Conservation (phyloP, 2,888 invertebrate species). For the Linnaemya vulpina region DNA sequence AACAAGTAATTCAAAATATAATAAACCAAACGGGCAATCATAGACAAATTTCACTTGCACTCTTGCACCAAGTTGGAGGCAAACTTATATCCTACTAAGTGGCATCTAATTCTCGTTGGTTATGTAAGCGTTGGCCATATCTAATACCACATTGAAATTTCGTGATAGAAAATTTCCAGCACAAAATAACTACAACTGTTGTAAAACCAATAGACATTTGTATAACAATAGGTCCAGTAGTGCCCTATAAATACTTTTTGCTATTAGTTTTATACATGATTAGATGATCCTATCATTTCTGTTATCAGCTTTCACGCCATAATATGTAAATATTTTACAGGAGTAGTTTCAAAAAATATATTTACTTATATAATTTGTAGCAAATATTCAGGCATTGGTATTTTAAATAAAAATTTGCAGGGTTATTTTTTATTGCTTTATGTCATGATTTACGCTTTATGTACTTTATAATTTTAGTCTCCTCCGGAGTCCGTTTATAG, state of each 20-base stretch:
- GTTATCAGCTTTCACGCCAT: neutral
- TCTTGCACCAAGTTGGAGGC: too few relatives aligned
- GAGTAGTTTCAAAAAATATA: neutral
- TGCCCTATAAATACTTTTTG: neutral
- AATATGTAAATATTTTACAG: neutral
- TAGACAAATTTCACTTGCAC: too few relatives aligned
- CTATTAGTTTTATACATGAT: neutral
- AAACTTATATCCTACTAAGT: too few relatives aligned
- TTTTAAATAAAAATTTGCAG: neutral
- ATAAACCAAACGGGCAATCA: too few relatives aligned
- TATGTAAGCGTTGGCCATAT: too few relatives aligned
- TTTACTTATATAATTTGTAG: neutral
- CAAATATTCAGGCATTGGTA: neutral
- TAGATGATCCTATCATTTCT: neutral
- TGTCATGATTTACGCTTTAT: neutral
- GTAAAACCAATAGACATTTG: too few relatives aligned
- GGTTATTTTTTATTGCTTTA: neutral
- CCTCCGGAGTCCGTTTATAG: neutral
- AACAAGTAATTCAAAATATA: too few relatives aligned
- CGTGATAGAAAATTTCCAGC: too few relatives aligned
- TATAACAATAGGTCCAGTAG: neutral
- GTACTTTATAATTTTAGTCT: neutral
- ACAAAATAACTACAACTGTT: too few relatives aligned
- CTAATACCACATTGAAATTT: too few relatives aligned
- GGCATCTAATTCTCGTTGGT: too few relatives aligned